phyloP scores from a whole-genome alignment of 2,888 invertebrate genomes.

The Drosophila ustulata region DNA sequence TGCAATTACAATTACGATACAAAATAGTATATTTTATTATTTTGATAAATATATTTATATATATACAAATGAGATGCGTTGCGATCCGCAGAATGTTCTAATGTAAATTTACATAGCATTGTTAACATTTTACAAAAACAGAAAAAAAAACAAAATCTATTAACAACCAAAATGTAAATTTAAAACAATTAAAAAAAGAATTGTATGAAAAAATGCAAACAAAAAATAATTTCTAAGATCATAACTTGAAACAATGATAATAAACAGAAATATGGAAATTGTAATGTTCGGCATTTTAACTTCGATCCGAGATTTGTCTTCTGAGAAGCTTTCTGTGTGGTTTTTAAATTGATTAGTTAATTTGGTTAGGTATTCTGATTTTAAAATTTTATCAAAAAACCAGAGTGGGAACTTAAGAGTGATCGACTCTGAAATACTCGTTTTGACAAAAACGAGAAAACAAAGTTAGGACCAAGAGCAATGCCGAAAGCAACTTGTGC shows the following conservation, averaged over 20 bases:
- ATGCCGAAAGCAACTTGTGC: too few species aligned
- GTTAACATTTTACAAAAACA: conserved; percentile 58
- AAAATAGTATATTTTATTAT: conserved; percentile 67
- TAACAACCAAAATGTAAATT: conserved; percentile 20
- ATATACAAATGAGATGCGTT: conserved; percentile 38
- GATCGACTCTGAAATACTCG: too few species aligned
- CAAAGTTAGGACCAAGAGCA: too few species aligned
- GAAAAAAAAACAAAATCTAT: background rate
- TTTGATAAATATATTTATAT: conserved; percentile 75
- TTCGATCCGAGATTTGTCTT: too few species aligned
- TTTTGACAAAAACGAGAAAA: too few species aligned
- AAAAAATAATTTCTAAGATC: conserved; percentile 6
- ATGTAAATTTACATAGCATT: conserved; percentile 55
- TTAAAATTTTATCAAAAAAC: too few species aligned
- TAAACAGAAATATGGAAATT: conserved; percentile 6
- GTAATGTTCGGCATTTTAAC: background rate
- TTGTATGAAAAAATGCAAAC: conserved; percentile 9
- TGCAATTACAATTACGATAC: conserved; percentile 51
- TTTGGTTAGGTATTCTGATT: too few species aligned
- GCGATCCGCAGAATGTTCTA: conserved; percentile 37
- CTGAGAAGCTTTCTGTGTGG: too few species aligned
- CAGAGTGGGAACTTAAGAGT: too few species aligned
- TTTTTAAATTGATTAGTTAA: too few species aligned
- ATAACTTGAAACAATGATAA: conserved; percentile 6
- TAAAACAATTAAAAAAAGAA: conserved; percentile 15